Conservation (phyloP, 2,797 vertebrate species). For the Brachyalestes nurse region DNA sequence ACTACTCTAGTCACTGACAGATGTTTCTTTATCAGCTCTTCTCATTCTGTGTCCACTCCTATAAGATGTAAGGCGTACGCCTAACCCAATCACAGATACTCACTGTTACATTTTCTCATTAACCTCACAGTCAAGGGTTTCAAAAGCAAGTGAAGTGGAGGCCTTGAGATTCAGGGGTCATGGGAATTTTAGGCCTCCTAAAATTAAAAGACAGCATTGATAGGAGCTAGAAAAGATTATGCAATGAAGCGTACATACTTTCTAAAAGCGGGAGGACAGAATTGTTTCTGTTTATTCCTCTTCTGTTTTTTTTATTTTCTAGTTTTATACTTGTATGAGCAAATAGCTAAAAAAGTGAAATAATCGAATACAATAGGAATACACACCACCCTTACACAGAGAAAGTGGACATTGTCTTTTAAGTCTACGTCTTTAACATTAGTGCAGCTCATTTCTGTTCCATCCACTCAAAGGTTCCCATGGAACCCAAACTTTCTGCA, state of each 20-base stretch:
- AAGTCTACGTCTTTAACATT: no score
- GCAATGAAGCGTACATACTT: not conserved
- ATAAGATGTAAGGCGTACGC: not conserved
- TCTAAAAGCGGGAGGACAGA: not conserved
- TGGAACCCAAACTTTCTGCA: not conserved
- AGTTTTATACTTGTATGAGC: no score
- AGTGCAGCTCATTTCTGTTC: not conserved
- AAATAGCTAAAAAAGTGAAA: not conserved
- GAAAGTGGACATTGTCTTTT: no score
- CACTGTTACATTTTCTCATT: not conserved
- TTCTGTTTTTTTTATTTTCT: no score
- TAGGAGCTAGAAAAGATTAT: not conserved
- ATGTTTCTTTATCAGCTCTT: constrained; percentile 69
- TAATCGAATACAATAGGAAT: not conserved
- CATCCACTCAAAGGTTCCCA: not conserved
- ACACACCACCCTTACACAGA: no score
- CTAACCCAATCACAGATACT: not conserved
- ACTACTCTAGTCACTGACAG: constrained; percentile 75
- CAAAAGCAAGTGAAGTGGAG: not conserved
- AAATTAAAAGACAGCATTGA: not conserved
- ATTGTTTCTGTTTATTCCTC: not conserved
- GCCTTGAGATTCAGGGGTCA: not conserved
- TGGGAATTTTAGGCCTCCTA: not conserved
- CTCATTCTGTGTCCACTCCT: constrained; percentile 44
- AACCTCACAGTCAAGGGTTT: not conserved